Base-by-base conservation (phyloP, 2,113 vertebrate species). In the Hemichromis elongatus region DNA sequence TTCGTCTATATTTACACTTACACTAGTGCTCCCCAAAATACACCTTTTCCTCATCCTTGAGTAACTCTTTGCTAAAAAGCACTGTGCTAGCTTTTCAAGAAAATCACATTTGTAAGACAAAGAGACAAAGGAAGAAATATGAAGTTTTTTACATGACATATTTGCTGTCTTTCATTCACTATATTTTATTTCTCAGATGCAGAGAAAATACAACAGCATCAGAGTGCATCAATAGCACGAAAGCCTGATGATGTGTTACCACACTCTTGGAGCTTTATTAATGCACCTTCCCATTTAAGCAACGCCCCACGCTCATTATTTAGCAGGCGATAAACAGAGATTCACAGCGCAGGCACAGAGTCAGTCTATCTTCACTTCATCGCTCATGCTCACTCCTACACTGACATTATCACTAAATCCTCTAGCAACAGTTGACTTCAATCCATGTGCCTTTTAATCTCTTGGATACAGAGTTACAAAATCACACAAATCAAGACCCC, bases 251-350 rank as follows among this genome's bases (percentile, higher is more conserved):
- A 89, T 75, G 89, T 89, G 83, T n/a, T 47, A 18, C 28, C 35
- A 70, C 77, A 83, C 80, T 91, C 45, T 66, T 82, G 90, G 89
- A 87, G 89, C 82, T 95, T 94, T 92, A 92, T 82, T 85, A 81
- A 77, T 85, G 63, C 26, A 12, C 42, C 8, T 68, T 87, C 73
- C 77, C 57, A 61, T 57, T 63, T 73, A 24, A 79, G 59, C 79
- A 73, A 83, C 3, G 21, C n/a, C 84, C 80, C 53, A 86, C 33
- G 85, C 93, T 70, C 77, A 77, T 89, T 82, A 88, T 91, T 89
- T 85, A 80, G 77, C 84, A 45, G 90, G 92, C 91, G 91, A 95
- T 94, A 94, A 94, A 94, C 56, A 50, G 37, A 93, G 91, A 95
- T 95, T 96, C 95, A 95, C 73, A 82, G 79, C 83, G 21, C 30